phyloP scores from a whole-genome alignment of 2,797 vertebrate genomes.

The Halcyon smyrnensis region DNA sequence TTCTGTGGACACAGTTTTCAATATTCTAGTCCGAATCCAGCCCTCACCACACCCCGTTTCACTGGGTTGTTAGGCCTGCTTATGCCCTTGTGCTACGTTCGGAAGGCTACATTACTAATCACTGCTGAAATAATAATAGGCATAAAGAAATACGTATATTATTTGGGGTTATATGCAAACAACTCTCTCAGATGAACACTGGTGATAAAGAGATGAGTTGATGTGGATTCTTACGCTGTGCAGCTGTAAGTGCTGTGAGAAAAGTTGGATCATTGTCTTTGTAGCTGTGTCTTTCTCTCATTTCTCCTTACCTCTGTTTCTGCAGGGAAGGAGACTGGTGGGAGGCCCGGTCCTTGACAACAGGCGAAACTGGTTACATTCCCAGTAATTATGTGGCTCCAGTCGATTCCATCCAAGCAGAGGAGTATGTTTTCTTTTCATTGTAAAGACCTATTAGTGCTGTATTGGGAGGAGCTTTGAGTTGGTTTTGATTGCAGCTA shows the following conservation, averaged over 20 bases:
- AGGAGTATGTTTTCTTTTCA: slow-evolving; percentile 88
- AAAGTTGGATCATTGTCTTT: background rate
- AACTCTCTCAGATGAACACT: rapidly evolving
- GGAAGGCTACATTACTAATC: background rate
- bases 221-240: rapidly evolving
- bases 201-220: background rate
- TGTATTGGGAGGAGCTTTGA: background rate
- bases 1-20: background rate
- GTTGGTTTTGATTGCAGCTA: slow-evolving; percentile 14
- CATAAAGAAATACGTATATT: rapidly evolving
- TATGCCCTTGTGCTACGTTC: background rate
- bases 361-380: slow-evolving; percentile 94
- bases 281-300: background rate
- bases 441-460: slow-evolving; percentile 24
- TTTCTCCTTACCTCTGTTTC: slow-evolving; percentile 49
- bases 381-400: slow-evolving; percentile 99
- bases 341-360: slow-evolving; percentile 95
- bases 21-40: background rate
- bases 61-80: background rate
- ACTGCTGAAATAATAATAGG: background rate
- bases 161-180: background rate
- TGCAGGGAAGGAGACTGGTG: slow-evolving; percentile 98
- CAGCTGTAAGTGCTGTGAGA: background rate
- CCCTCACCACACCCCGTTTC: background rate
- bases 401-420: slow-evolving; percentile 96